A percentile compares a stretch with the other conserved stretches of the same genome.
Evolutionary conservation across 2,797 vertebrate species (phyloP).

Genomic region (Antennarius maculatus): DNA sequence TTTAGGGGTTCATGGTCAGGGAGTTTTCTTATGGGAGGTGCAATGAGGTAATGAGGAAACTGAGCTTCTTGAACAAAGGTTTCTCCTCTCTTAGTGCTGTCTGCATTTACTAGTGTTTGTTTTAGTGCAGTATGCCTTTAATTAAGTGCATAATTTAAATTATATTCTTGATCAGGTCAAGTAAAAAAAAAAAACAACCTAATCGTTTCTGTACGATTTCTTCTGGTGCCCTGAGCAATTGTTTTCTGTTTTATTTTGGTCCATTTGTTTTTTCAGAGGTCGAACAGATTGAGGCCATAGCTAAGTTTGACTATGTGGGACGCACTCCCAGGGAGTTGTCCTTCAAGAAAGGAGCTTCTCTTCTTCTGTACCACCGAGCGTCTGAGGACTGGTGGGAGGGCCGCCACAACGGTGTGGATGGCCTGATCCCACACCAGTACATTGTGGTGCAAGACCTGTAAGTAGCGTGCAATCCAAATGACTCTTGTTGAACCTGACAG

Average conservation of each 20-base stretch:
- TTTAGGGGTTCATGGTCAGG: no score
- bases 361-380: constrained; percentile 91
- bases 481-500: background rate
- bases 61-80: background rate
- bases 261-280: constrained; percentile 81
- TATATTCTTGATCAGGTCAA: background rate
- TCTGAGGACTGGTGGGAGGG: constrained; percentile 98
- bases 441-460: constrained; percentile 96
- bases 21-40: no score
- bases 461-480: constrained; percentile 66
- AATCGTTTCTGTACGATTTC: background rate
- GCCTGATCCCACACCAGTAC: constrained; percentile 95
- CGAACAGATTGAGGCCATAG: constrained; percentile 95
- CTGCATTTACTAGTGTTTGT: background rate
- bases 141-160: background rate
- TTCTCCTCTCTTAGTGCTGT: background rate
- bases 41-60: no score
- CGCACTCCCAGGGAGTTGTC: constrained; percentile 90
- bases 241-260: background rate
- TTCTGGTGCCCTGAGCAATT: background rate
- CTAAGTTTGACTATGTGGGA: constrained; percentile 93
- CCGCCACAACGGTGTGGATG: constrained; percentile 92
- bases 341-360: constrained; percentile 94
- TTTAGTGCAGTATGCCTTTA: background rate
- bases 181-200: no score